Conservation (phyloP, 1,140 invertebrate species). For the Calycopis cecrops region DNA sequence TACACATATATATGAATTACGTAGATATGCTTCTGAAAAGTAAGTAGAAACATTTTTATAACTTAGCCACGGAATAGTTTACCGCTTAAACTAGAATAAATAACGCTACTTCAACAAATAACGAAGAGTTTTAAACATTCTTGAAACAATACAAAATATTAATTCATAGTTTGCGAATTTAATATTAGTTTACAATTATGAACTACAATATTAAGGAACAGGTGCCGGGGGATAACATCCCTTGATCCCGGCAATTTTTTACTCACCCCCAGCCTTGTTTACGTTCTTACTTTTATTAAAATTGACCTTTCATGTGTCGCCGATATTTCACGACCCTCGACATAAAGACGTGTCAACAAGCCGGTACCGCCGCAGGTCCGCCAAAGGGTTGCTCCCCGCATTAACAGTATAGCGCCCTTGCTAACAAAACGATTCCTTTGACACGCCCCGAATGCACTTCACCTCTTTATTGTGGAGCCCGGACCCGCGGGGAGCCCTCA, state of each 20-base stretch:
- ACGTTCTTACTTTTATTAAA: conserved; percentile 6
- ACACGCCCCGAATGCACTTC: conserved; percentile 41
- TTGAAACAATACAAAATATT: too few relatives aligned
- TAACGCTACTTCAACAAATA: too few relatives aligned
- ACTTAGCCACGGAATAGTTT: background rate
- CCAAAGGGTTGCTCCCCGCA: conserved; percentile 49
- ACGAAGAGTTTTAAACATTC: too few relatives aligned
- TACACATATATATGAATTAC: conserved; percentile 16
- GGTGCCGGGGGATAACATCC: conserved; percentile 4
- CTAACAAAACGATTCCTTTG: conserved; percentile 48
- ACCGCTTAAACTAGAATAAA: too few relatives aligned
- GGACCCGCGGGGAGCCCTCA: conserved; percentile 31
- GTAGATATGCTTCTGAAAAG: conserved; percentile 21
- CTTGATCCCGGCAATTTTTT: conserved; percentile 12
- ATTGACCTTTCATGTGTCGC: conserved; percentile 21
- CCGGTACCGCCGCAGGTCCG: conserved; percentile 37
- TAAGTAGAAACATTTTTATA: conserved; percentile 26
- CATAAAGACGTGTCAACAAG: conserved; percentile 39
- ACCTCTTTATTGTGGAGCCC: conserved; percentile 36
- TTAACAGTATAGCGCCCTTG: conserved; percentile 37
- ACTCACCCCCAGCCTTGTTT: conserved; percentile 1
- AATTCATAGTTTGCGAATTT: too few relatives aligned
- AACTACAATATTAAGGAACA: background rate
- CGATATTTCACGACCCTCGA: conserved; percentile 15
- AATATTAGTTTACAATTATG: too few relatives aligned